Conservation (phyloP, 2,113 vertebrate genomes). For the Gorsachius goisagi region DNA sequence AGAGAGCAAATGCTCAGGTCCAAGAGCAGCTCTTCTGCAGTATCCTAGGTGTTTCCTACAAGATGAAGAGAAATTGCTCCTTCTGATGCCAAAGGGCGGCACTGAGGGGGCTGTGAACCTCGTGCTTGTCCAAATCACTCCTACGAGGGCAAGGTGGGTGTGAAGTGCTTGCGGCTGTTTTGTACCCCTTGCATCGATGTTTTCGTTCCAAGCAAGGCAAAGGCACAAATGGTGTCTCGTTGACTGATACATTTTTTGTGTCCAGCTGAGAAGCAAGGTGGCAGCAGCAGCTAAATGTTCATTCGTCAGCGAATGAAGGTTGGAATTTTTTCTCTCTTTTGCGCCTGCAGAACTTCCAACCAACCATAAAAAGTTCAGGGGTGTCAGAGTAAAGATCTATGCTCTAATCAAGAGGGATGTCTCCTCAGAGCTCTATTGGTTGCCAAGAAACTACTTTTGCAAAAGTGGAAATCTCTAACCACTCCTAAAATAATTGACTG, state of each 20-base stretch:
- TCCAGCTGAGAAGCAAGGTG: constrained; percentile 53
- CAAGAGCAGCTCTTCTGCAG: neutral
- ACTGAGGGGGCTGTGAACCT: neutral
- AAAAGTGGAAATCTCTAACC: constrained; percentile 15
- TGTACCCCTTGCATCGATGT: neutral
- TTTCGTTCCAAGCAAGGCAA: neutral
- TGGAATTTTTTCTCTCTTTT: neutral
- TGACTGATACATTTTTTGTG: neutral
- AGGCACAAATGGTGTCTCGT: neutral
- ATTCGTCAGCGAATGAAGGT: fast-evolving
- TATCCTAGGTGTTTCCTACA: neutral
- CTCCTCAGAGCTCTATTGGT: constrained; percentile 19
- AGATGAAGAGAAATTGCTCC: neutral
- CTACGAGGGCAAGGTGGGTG: neutral
- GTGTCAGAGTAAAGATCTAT: constrained; percentile 50
- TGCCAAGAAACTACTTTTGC: constrained; percentile 59
- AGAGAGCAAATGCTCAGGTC: neutral
- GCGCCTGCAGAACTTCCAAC: neutral
- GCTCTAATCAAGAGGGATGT: constrained; percentile 25
- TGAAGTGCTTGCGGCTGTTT: fast-evolving
- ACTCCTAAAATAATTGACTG: constrained; percentile 35
- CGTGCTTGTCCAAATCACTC: neutral
- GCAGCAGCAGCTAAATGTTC: constrained; percentile 47
- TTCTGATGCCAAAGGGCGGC: neutral
- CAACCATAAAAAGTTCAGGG: constrained; percentile 6